Base-by-base conservation (phyloP, 2,797 vertebrate genomes). In the Pangasius mekongensis region DNA sequence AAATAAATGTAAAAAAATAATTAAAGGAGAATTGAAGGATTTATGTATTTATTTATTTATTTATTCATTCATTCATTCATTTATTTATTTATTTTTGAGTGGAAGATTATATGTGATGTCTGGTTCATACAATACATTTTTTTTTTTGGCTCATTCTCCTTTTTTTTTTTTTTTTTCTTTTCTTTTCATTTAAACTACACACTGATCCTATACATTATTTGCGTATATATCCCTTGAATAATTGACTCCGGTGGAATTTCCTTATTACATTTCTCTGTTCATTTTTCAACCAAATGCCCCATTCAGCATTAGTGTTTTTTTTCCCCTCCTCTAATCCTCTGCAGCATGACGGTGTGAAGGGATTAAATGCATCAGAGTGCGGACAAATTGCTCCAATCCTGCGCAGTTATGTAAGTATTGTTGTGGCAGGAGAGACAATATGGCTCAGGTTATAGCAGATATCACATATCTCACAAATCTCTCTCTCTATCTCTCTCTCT, bases 391-490 rank as follows among this genome's bases (percentile, higher is more conserved):
- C 86, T 86, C 85, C 89, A 93, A 93, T 94, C 56, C 5, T 43
- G 33, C 8, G 58, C 58, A 82, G 80, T 62, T 94, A 94, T 92
- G 87, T 85, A 91, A 91, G 91, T 85, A 87, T 90, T 93, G 91
- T 90, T 89, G 85, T 90, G 87, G 92, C 92, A 91, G 91, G 90
- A 91, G 91, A 87, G 87, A 90, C 80, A 91, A 82, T 20, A 91
- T 89, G 91, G 93, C 87, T 94, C 93, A 92, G 52, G 0, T 92
- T 92, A 87, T 94, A 92, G 91, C 91, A 94, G 91, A 93, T 87
- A 87, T 27, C 85, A 56, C 87, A 71, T 80, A 33, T 54, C 76
- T 54, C 27, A 49, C 74, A 74, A 56, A 16, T 69, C 86, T 82
- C 88, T 73, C 81, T 91, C n/a, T 52, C 76, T 54, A 16, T n/a